A percentile compares a stretch with the other conserved stretches of the same genome.
Evolutionary conservation across 2,888 invertebrate species (phyloP).

Genomic region (Metallyticus violacea): DNA sequence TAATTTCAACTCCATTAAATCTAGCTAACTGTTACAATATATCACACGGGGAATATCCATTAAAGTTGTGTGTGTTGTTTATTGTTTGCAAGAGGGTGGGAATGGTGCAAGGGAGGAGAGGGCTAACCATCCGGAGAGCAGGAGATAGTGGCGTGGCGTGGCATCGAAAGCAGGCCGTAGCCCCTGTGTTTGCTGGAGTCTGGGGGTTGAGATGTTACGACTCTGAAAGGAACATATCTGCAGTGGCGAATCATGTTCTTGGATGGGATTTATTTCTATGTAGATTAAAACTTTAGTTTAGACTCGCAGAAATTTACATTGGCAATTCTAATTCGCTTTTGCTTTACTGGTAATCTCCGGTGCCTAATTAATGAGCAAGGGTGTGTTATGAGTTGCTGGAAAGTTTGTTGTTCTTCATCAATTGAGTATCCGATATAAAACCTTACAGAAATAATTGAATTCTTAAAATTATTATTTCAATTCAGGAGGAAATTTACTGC

Average conservation of each 20-base stretch:
- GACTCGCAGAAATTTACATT: background rate
- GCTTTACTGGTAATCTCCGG: no score
- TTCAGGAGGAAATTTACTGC: no score
- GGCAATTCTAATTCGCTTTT: no score
- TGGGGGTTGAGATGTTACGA: background rate
- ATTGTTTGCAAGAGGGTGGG: slow-evolving; percentile 6
- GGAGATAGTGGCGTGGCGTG: background rate
- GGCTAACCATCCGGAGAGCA: background rate
- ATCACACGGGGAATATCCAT: slow-evolving; percentile 28
- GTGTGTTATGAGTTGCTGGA: no score
- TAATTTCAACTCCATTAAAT: slow-evolving; percentile 33
- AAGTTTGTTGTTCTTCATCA: no score
- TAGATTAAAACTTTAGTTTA: background rate
- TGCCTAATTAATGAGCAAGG: no score
- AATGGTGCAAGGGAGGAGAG: no score
- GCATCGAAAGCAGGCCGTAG: background rate
- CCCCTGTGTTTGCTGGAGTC: background rate
- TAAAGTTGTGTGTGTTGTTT: slow-evolving; percentile 26
- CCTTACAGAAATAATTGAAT: no score
- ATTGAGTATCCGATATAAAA: no score
- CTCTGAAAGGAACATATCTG: background rate
- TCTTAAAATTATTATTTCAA: no score
- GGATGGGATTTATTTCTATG: background rate
- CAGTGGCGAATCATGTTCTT: background rate
- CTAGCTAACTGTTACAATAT: slow-evolving; percentile 29